These are phyloP conservation scores for Marronus borbonicus DNA, from an alignment of 2,888 invertebrate species.

Conservation along the genomic window DNA sequence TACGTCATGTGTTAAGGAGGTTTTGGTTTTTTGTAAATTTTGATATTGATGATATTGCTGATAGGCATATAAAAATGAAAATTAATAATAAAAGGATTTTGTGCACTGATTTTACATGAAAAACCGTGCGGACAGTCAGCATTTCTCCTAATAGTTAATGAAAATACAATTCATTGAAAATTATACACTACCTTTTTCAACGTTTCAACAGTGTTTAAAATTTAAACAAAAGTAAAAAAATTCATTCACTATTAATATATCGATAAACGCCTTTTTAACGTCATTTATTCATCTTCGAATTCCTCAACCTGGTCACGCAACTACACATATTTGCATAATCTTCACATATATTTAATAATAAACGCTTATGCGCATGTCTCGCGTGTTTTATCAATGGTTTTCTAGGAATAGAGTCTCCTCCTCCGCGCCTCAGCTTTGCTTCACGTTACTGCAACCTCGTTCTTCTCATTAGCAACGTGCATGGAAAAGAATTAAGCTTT, in stretches of 20 bases:
- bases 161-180: too few relatives aligned
- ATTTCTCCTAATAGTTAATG: too few relatives aligned
- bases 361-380: background rate
- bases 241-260: background rate
- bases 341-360: conserved; percentile 11
- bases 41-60: too few relatives aligned
- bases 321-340: conserved; percentile 12
- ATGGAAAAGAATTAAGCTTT: background rate
- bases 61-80: too few relatives aligned
- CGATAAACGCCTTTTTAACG: conserved; percentile 2
- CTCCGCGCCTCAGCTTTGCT: background rate
- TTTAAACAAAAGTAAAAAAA: background rate
- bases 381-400: conserved; percentile 13
- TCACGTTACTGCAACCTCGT: background rate
- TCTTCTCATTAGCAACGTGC: background rate
- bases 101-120: too few relatives aligned
- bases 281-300: background rate
- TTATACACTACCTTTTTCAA: too few relatives aligned
- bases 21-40: too few relatives aligned
- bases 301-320: conserved; percentile 9
- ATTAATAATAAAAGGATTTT: too few relatives aligned
- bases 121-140: too few relatives aligned
- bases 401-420: background rate
- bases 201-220: too few relatives aligned
- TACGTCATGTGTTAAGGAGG: too few relatives aligned